Conservation (phyloP, 2,113 vertebrate genomes). For the Poicephalus gulielmi region DNA sequence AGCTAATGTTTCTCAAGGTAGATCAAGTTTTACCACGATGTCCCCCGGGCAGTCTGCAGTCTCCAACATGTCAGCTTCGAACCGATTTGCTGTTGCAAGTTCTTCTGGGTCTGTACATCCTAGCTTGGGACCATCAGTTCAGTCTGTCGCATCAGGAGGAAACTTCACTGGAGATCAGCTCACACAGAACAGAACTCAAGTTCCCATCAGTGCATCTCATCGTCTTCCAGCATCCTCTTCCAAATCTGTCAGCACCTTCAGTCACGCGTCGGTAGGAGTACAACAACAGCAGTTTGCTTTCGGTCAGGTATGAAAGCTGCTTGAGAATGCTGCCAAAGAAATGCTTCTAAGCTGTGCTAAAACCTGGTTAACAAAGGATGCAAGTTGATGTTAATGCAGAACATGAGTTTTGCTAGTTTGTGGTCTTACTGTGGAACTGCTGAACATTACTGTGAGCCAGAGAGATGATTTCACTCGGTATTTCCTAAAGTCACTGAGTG, state of each 20-base stretch:
- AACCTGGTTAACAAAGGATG: not conserved
- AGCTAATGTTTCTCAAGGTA: slow-evolving; percentile 77
- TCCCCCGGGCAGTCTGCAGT: slow-evolving; percentile 68
- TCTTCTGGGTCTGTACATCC: slow-evolving; percentile 77
- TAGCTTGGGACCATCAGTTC: slow-evolving; percentile 68
- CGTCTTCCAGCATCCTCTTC: slow-evolving; percentile 88
- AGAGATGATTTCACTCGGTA: not conserved
- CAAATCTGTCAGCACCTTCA: slow-evolving; percentile 76
- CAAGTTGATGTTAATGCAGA: not conserved
- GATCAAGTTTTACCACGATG: slow-evolving; percentile 72
- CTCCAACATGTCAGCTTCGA: slow-evolving; percentile 76
- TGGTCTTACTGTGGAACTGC: not conserved
- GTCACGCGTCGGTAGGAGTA: slow-evolving; percentile 63
- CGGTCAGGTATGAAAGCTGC: slow-evolving; percentile 71
- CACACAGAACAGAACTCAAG: slow-evolving; percentile 77
- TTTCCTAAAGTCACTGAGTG: not conserved
- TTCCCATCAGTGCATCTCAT: slow-evolving; percentile 78
- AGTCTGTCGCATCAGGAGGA: slow-evolving; percentile 71
- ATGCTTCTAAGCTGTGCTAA: not conserved
- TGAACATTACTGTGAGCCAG: not conserved
- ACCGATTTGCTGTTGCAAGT: slow-evolving; percentile 83
- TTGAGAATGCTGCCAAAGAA: not conserved
- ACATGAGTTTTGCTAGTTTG: not conserved
- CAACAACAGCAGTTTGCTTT: slow-evolving; percentile 74
- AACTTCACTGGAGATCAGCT: slow-evolving; percentile 75